Evolutionary conservation across 2,797 vertebrate species (phyloP), one percentile per base, ranked within the genome.

Genomic region (Pogoniulus pusillus): DNA sequence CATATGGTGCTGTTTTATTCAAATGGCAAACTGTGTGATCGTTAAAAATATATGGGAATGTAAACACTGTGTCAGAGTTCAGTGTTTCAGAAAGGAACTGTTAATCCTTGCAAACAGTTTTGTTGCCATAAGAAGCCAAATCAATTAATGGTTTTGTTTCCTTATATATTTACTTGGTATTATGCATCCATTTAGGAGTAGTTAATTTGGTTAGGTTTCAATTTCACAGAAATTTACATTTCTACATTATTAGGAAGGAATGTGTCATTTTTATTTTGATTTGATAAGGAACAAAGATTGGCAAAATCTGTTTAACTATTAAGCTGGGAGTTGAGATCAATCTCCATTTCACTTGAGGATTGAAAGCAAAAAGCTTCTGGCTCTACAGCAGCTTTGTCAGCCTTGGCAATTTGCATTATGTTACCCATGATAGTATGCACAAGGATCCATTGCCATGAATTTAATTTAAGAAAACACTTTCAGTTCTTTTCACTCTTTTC

Each of bases 11-110:
- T 75, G 34, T 82, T 94, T 90, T 83, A 89, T 90, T 93, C 87
- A 93, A 94, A 93, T 1, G 0, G 59, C 82, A 93, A 94, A 95
- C 60, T 85, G 70, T 82, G 88, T 64, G 54, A 87, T 96, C 93
- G 89, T 94, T 91, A 93, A 93, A 94, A 95, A 93, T 93, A 91
- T 70, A 95, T 85, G 91, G 80, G 87, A 92, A 85, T 93, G 86
- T 93, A 95, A 96, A 89, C 80, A 92, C 35, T 4, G 1, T 89
- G 91, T 92, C 79, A 89, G 82, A 88, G 86, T 83, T 93, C 80
- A 92, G 34, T 49, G 43, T 80, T 84, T 94, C 87, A 93, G 75
- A 91, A 91, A 82, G 60, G 22, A 90, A 58, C 30, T 82, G 77
- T 91, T 92, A 96, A 94, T 95, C 72, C 87, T 91, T 12, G 23